Evolutionary conservation across 2,797 vertebrate species (phyloP).

Genomic region (Odontamblyopus lacepedii): DNA sequence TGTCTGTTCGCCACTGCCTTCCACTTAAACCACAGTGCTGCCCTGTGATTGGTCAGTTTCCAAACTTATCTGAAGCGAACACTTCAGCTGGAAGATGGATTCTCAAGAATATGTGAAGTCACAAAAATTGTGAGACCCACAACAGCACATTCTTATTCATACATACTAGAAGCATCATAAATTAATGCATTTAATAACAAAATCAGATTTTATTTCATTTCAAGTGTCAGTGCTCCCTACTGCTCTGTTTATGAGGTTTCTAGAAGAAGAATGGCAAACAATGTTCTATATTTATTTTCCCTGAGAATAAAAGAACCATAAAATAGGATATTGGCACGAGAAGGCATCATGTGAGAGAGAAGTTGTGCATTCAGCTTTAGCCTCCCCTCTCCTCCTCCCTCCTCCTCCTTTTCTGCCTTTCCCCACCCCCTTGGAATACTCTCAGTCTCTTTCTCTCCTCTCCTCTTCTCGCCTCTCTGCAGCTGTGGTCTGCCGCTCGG

Average conservation of each 20-base stretch:
- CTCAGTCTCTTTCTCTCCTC: constrained; percentile 41
- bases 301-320: constrained; percentile 32
- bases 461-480: constrained; percentile 61
- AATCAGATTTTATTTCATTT: not conserved
- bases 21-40: too few relatives aligned
- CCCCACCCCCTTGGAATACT: constrained; percentile 26
- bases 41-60: too few relatives aligned
- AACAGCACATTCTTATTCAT: not conserved
- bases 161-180: not conserved
- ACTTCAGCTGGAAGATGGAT: too few relatives aligned
- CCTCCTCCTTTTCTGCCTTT: constrained; percentile 23
- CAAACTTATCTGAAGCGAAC: too few relatives aligned
- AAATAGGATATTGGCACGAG: constrained; percentile 50
- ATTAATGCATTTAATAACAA: not conserved
- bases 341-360: constrained; percentile 55
- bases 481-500: constrained; percentile 74
- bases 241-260: constrained; percentile 1
- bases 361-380: constrained; percentile 74
- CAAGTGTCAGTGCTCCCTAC: not conserved
- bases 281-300: constrained; percentile 27
- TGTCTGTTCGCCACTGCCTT: too few relatives aligned
- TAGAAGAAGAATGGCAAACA: constrained; percentile 17
- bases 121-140: too few relatives aligned
- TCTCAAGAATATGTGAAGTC: too few relatives aligned
- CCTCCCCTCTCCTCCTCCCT: constrained; percentile 35